Evolutionary conservation across 2,888 invertebrate species (phyloP).

Genomic region (Andrena camellia): DNA sequence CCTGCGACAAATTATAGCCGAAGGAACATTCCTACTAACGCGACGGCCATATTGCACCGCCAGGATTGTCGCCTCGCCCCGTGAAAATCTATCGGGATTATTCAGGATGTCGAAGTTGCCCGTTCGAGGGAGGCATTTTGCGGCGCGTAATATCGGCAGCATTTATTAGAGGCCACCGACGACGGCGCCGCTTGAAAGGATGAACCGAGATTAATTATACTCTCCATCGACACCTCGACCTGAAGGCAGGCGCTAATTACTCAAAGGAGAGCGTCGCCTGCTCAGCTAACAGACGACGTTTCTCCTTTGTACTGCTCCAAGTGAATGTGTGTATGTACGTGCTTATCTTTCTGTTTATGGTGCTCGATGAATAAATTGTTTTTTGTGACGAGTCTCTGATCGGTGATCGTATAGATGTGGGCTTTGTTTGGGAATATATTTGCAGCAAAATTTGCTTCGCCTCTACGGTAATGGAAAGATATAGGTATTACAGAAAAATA

Average conservation of each 20-base stretch:
- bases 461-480: too few relatives aligned
- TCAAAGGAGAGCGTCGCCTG: conserved; percentile 45
- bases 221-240: conserved; percentile 43
- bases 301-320: neutral
- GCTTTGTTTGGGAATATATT: too few relatives aligned
- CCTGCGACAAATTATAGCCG: conserved; percentile 64
- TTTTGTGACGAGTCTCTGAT: too few relatives aligned
- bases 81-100: conserved; percentile 46
- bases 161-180: conserved; percentile 29
- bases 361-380: too few relatives aligned
- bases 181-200: conserved; percentile 7
- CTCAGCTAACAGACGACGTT: neutral
- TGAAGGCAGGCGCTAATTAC: conserved; percentile 49
- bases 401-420: too few relatives aligned
- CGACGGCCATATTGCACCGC: conserved; percentile 40
- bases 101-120: conserved; percentile 14
- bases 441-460: too few relatives aligned
- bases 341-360: too few relatives aligned
- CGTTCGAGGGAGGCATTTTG: conserved; percentile 12
- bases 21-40: conserved; percentile 49
- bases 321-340: too few relatives aligned
- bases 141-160: conserved; percentile 27
- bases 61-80: conserved; percentile 34
- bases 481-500: too few relatives aligned
- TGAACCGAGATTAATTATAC: conserved; percentile 49